Evolutionary conservation across 2,888 invertebrate species (phyloP), one percentile per base, ranked within the genome.

Genomic region (Patella caerulea): DNA sequence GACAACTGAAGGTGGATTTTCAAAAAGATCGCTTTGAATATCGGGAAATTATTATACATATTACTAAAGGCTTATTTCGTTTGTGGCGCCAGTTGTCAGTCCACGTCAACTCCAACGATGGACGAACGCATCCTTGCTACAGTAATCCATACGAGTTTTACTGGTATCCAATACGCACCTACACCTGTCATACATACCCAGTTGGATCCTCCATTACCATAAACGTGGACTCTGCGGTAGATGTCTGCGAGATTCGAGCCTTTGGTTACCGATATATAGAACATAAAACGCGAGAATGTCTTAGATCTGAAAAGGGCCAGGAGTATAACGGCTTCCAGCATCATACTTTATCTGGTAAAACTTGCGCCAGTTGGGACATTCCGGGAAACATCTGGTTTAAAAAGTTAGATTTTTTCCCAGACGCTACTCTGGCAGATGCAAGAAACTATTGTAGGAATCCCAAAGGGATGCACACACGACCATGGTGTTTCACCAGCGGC

Each of bases 311-410:
- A 12, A 12, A 19, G 4, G 77, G 77, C 53, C 69, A 5, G 2
- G 77, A 77, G 5, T 77, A 77, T 70, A 72, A 55, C 17, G 77
- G 77, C 5, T 29, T 24, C 54, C 52, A 53, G 70, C 55, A 24
- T 34, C 17, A 24, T 24, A 73, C 77, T 12, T 54, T 34, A 29
- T 55, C 24, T 2, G 55, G 55, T 3, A 29, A 54, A 55, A 7
- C 55, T 9, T 77, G 77, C 19, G 17, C 12, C 29, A 53, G 5
- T 14, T 77, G 77, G 77, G 29, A 1, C 1, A 29, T 3, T 7
- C 24, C 55, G n/a, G 29, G 5, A 24, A 24, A 14, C 12, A 24
- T 24, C 52, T 15, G 17, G 2, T 24, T 29, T 7, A 4, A 15
- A 17, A 7, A 15, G 12, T 24, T 12, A 5, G 14, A 19, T 11